Base-by-base conservation (phyloP, 2,113 vertebrate genomes). In the Thunnus thynnus region DNA sequence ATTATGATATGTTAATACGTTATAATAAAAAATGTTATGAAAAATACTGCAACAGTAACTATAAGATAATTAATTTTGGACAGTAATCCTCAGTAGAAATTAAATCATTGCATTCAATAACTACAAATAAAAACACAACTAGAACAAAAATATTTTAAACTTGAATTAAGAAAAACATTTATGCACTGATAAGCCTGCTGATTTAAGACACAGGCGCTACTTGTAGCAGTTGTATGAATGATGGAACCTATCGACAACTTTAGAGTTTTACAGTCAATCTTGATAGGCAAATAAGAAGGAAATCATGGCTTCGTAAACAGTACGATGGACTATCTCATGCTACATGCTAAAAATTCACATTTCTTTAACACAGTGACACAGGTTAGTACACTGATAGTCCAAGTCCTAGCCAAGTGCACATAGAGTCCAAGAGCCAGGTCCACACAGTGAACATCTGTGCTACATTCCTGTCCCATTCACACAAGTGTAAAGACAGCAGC, bases 401-500 rank as follows among this genome's bases (percentile, higher is more conserved):
- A 16, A 16, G 76, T 80, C 62, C 17, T 32, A 64, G 63, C 66
- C 46, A 73, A 36, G 52, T 5, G 74, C 16, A 18, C 55, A 77
- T 36, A 25, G 46, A 9, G 27, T 17, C 52, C 56, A 52, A 5
- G 61, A 57, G 30, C 56, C 57, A 58, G 52, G 41, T 73, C 46
- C 48, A 55, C 22, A 54, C 65, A 18, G 63, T 7, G 32, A 77
- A 85, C 89, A 92, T 91, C 91, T 93, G 92, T 71, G 48, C 52
- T 69, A 63, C 80, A 81, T 90, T 91, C 89, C 57, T 9, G 78
- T 85, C 71, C 68, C 83, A 16, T 79, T 77, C 82, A 83, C 84
- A 85, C 88, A 57, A 64, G 82, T 77, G 83, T 20, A 88, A 79
- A 76, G 46, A 88, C 55, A 88, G 84, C 74, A 22, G 56, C 55